Percentiles rank a stretch among this genome's conserved stretches.
Conservation (phyloP, 2,888 invertebrate genomes). For the Meandrusa payeni region DNA sequence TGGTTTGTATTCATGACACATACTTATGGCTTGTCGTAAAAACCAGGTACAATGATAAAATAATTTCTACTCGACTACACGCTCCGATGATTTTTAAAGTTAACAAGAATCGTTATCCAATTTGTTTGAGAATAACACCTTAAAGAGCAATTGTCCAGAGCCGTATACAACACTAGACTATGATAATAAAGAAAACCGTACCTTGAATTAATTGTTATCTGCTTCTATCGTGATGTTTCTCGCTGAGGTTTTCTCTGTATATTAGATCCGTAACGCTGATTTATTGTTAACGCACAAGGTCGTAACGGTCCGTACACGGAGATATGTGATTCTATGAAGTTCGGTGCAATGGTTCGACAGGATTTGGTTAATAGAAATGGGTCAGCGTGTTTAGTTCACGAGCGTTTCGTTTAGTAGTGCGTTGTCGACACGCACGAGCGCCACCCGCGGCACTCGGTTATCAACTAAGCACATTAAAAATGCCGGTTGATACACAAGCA, state of each 20-base stretch:
- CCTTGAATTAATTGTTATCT: slow-evolving; percentile 63
- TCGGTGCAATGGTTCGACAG: neutral
- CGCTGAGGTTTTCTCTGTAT: slow-evolving; percentile 27
- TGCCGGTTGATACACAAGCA: slow-evolving; percentile 49
- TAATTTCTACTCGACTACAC: neutral
- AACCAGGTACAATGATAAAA: neutral
- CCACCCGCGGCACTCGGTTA: slow-evolving; percentile 60
- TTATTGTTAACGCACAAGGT: neutral
- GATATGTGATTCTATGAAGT: neutral
- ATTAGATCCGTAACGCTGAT: slow-evolving; percentile 27
- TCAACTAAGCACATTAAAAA: slow-evolving; percentile 73
- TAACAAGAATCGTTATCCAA: neutral
- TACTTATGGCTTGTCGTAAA: neutral
- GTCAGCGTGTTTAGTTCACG: neutral
- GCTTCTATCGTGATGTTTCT: slow-evolving; percentile 40
- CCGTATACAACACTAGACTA: neutral
- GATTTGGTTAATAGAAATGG: slow-evolving; percentile 5
- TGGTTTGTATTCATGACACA: neutral
- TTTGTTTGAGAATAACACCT: neutral
- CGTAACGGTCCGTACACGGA: neutral
- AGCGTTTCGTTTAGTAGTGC: slow-evolving; percentile 35
- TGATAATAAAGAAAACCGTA: slow-evolving; percentile 37
- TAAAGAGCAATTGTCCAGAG: slow-evolving; percentile 5
- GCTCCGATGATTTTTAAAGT: neutral
- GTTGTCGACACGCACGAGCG: slow-evolving; percentile 49